A percentile compares a stretch with the other conserved stretches of the same genome.
These are phyloP conservation scores for Embiotoca jacksoni DNA, from an alignment of 2,113 vertebrate genomes.

Conservation along the genomic window DNA sequence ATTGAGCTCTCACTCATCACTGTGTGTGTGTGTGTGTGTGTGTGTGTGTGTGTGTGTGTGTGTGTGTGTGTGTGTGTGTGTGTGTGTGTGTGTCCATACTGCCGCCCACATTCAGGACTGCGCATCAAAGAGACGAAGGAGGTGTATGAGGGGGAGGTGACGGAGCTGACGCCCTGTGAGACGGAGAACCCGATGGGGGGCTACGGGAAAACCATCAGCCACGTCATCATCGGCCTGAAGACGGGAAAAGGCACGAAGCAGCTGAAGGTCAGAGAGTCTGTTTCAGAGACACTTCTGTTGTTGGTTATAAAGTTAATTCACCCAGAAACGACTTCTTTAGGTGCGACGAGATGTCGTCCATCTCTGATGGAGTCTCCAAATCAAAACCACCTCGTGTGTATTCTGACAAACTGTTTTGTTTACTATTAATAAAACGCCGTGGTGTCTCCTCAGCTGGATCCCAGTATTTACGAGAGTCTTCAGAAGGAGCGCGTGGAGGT, in stretches of 20 bases:
- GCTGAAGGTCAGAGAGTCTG: slow-evolving; percentile 87
- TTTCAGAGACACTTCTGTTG: too few relatives aligned
- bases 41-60: slow-evolving; percentile 41
- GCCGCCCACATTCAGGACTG: slow-evolving; percentile 84
- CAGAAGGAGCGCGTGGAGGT: slow-evolving; percentile 98
- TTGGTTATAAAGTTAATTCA: too few relatives aligned
- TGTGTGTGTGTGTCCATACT: slow-evolving; percentile 66
- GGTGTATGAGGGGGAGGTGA: slow-evolving; percentile 99
- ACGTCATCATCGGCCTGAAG: slow-evolving; percentile 97
- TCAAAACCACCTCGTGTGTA: too few relatives aligned
- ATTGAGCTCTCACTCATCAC: slow-evolving; percentile 71
- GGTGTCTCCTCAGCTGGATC: slow-evolving; percentile 89
- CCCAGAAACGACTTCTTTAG: too few relatives aligned
- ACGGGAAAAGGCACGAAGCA: slow-evolving; percentile 99
- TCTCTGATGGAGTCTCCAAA: too few relatives aligned
- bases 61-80: slow-evolving; percentile 53
- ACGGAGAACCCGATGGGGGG: slow-evolving; percentile 99
- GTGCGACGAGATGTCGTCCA: too few relatives aligned
- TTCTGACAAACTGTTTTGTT: too few relatives aligned
- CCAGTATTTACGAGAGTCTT: slow-evolving; percentile 98
- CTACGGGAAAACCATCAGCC: slow-evolving; percentile 98
- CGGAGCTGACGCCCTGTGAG: slow-evolving; percentile 96
- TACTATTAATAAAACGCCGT: not conserved
- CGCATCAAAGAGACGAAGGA: slow-evolving; percentile 99
- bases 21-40: slow-evolving; percentile 23